Evolutionary conservation across 2,113 vertebrate species (phyloP).

Genomic region (Ciconia boyciana): DNA sequence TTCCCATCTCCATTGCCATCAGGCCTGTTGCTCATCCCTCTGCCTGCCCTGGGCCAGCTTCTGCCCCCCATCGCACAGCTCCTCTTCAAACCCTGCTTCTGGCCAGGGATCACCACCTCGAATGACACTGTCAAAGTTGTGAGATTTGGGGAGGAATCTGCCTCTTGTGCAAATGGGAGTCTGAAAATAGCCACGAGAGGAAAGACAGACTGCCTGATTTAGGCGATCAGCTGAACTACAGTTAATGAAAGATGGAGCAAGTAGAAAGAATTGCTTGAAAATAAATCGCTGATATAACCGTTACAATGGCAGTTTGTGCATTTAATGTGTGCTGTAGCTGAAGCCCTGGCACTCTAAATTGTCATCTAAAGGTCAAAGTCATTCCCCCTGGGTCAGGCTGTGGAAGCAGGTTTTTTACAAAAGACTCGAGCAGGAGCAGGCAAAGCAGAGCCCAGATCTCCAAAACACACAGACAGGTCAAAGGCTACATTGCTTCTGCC

Average conservation of each 20-base stretch:
- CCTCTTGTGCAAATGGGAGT: background rate
- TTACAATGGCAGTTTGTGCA: background rate
- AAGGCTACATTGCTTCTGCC: background rate
- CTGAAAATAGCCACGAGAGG: background rate
- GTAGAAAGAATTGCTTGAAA: background rate
- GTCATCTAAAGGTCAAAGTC: background rate
- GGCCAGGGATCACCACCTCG: background rate
- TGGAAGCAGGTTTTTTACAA: background rate
- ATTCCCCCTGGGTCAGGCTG: background rate
- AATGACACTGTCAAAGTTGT: accelerated
- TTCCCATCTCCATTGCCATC: background rate
- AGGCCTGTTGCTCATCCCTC: background rate
- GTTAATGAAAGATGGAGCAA: background rate
- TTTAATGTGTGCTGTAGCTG: background rate
- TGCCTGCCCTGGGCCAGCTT: background rate
- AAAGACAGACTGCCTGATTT: background rate
- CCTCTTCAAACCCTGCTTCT: background rate
- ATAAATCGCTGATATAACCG: background rate
- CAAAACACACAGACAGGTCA: background rate
- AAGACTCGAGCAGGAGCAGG: background rate
- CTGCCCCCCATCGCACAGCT: background rate
- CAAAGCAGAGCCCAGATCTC: background rate
- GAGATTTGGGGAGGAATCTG: background rate
- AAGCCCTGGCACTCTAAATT: background rate
- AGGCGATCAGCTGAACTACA: background rate